Percentiles rank a stretch among this genome's conserved stretches.
These are phyloP conservation scores for Drosophila guanche DNA, from an alignment of 1,140 invertebrate genomes.

Conservation along the genomic window DNA sequence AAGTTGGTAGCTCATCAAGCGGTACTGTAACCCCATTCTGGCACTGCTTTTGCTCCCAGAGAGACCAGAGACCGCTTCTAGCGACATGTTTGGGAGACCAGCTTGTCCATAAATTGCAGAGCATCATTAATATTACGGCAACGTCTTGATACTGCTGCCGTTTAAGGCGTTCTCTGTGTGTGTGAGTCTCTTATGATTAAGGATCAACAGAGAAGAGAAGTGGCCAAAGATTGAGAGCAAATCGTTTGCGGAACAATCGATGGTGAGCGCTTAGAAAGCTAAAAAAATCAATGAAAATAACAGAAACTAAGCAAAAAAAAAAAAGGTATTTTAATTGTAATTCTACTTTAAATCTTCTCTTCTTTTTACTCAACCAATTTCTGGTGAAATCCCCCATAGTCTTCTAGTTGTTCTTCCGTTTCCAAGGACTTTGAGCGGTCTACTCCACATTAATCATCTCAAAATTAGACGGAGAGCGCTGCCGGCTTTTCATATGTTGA, in stretches of 20 bases:
- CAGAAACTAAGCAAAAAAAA: too few relatives aligned
- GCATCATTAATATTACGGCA: slow-evolving; percentile 22
- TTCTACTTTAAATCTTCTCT: not conserved
- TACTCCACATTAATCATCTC: slow-evolving; percentile 18
- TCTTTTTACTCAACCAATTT: not conserved
- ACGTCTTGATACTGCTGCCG: slow-evolving; percentile 5
- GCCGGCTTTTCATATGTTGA: slow-evolving; percentile 8
- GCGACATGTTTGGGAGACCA: slow-evolving; percentile 1
- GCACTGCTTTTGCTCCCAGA: slow-evolving; percentile 16
- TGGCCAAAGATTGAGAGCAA: slow-evolving; percentile 7
- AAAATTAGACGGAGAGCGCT: slow-evolving; percentile 4
- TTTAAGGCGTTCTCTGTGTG: not conserved
- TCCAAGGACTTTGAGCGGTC: not conserved
- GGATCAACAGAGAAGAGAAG: slow-evolving; percentile 12
- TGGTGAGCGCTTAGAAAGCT: too few relatives aligned
- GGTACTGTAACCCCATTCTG: slow-evolving; percentile 35
- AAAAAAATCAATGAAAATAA: too few relatives aligned
- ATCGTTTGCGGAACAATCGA: not conserved
- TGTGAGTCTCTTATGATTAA: not conserved
- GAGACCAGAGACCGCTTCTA: slow-evolving; percentile 1
- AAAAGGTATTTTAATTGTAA: not conserved
- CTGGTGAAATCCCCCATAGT: not conserved
- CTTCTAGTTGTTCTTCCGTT: not conserved
- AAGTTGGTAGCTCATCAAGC: slow-evolving; percentile 32
- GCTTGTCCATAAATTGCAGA: slow-evolving; percentile 7